These are phyloP conservation scores for Rhopilema esculentum DNA, from an alignment of 30 jellyfish, hydroid and myxozoan genomes.

Conservation along the genomic window DNA sequence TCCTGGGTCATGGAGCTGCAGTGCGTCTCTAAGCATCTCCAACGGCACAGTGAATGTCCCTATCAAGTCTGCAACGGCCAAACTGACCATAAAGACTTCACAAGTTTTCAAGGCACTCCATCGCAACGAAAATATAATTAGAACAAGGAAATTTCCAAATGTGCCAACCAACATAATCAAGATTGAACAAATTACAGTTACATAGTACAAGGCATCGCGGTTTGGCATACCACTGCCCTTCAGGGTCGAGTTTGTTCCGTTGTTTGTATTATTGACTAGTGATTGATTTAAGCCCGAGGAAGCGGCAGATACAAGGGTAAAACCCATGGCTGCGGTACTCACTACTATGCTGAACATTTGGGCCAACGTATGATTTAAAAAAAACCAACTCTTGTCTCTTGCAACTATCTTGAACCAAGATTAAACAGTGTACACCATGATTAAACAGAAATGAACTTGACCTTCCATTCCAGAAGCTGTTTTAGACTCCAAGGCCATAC, in stretches of 20 bases:
- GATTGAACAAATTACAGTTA: slow-evolving; percentile 36
- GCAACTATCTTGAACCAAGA: no score
- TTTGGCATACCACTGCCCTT: neutral
- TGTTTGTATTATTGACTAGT: neutral
- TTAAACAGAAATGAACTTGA: no score
- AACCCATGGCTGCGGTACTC: neutral
- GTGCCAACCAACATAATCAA: slow-evolving; percentile 74
- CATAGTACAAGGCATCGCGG: neutral
- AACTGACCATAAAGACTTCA: slow-evolving; percentile 89
- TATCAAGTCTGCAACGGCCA: slow-evolving; percentile 92
- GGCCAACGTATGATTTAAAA: neutral
- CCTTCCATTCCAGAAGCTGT: no score
- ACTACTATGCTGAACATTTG: neutral
- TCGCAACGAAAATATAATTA: slow-evolving; percentile 64
- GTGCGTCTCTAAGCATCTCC: slow-evolving; percentile 49
- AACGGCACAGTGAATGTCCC: slow-evolving; percentile 81
- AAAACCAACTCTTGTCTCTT: no score
- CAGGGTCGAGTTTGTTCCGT: neutral
- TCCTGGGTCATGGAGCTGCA: slow-evolving; percentile 39
- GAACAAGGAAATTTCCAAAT: slow-evolving; percentile 79
- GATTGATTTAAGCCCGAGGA: neutral
- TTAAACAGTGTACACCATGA: no score
- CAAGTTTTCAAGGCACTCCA: slow-evolving; percentile 78
- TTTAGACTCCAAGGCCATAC: no score
- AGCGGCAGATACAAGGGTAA: neutral